Base-by-base conservation (phyloP, 2,888 invertebrate genomes). In the Microctonus hyperodae region DNA sequence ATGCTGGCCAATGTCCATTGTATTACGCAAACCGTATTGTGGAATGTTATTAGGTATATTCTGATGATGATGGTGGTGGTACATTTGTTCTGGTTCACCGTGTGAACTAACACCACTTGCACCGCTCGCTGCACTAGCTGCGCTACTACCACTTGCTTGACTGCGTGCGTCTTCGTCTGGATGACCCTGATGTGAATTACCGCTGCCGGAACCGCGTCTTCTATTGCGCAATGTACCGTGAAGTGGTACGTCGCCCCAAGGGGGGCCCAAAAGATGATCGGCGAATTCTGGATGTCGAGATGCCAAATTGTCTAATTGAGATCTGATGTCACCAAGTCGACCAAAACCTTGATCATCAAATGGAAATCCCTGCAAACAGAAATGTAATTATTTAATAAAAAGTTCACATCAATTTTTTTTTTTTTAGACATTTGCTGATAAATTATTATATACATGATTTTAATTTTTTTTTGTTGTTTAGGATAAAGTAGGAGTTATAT, bases 201-300 rank as follows among this genome's bases (percentile, higher is more conserved):
- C 44, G 69, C 69, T 71, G 16, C 73, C 75, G 11, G 78, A 76
- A 11, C 75, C 77, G 13, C 80, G 79, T 6, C 79, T 78, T 33
- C 78, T 75, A 28, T 75, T 75, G 20, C 79, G 74, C 31, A 76
- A 64, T 1, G 76, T 70, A 0, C 78, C 76, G 55, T 76, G 76
- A 55, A 82, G 81, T 7, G 83, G 80, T 50, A 77, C 74, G 44
- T 81, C 81, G 25, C 74, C 79, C 83, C 83, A 83, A 35, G 81
- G 76, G 1, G 83, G 76, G 6, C 81, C 77, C 64, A 88, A 85
- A 74, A 91, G 85, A 64, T 90, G 90, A 78, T 90, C 90, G 69
- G 92, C 91, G 77, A 92, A 89, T 81, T 92, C 91, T 40, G 92
- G 92, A 82, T 92, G 91, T 11, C 91, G 87, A 72, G 89, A 86